Evolutionary conservation across 2,113 vertebrate species (phyloP).

Genomic region (Apistogramma diplotaenia): DNA sequence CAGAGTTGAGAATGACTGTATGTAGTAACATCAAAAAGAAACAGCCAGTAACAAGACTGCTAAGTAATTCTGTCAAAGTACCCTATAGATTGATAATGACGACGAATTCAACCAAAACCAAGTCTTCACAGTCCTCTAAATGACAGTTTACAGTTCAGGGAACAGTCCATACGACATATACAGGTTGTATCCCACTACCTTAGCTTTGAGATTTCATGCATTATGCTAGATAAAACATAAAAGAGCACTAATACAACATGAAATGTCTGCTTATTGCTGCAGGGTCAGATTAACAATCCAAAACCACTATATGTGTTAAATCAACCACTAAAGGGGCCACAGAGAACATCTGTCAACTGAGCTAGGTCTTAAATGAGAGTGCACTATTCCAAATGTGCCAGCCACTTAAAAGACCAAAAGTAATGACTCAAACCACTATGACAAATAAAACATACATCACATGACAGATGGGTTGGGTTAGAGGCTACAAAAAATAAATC

Average conservation of each 20-base stretch:
- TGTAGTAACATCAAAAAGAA: slow-evolving; percentile 50
- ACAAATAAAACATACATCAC: not conserved
- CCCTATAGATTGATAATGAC: not conserved
- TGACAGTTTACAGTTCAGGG: not conserved
- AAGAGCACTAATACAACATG: slow-evolving; percentile 47
- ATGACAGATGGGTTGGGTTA: not conserved
- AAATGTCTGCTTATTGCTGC: slow-evolving; percentile 33
- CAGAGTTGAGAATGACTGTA: slow-evolving; percentile 57
- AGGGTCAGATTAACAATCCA: slow-evolving; percentile 53
- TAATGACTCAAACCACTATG: not conserved
- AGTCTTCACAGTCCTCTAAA: not conserved
- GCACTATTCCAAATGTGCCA: slow-evolving; percentile 16
- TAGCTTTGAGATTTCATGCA: slow-evolving; percentile 18
- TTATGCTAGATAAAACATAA: slow-evolving; percentile 15
- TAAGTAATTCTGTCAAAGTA: slow-evolving; percentile 13
- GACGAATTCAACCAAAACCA: not conserved
- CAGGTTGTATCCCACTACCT: not conserved
- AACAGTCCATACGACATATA: not conserved
- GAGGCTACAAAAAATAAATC: not conserved
- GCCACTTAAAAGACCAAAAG: not conserved
- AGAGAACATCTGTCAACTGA: slow-evolving; percentile 63
- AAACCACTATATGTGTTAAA: slow-evolving; percentile 65
- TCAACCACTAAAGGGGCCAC: slow-evolving; percentile 68
- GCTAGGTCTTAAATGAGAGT: slow-evolving; percentile 40
- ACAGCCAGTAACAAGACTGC: slow-evolving; percentile 17